phyloP scores from a whole-genome alignment of 2,113 vertebrate genomes.

The Xyrauchen texanus region DNA sequence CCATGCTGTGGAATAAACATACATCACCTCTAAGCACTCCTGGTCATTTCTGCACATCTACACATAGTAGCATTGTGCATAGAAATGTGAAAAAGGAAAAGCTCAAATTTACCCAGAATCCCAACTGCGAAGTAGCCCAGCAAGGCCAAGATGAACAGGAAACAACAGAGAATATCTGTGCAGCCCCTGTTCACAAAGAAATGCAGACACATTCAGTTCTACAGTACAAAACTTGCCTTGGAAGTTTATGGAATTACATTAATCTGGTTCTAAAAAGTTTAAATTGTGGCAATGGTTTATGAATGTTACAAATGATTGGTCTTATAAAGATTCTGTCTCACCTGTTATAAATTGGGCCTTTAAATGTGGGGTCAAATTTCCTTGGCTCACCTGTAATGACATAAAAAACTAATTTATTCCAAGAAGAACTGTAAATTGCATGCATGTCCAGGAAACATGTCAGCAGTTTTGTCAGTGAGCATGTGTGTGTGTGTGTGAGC shows the following conservation, averaged over 20 bases:
- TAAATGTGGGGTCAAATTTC: conserved; percentile 91
- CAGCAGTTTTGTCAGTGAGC: neutral
- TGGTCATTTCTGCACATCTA: neutral
- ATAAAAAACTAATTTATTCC: conserved; percentile 10
- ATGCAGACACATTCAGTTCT: conserved; percentile 10
- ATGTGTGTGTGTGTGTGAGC: no score
- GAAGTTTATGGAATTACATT: neutral
- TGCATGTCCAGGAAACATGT: neutral
- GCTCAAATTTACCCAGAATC: conserved; percentile 80
- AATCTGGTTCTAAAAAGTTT: neutral
- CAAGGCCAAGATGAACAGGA: conserved; percentile 84
- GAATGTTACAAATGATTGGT: no score
- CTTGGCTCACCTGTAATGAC: conserved; percentile 79
- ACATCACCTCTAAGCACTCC: no score
- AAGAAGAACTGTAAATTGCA: neutral
- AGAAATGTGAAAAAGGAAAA: neutral
- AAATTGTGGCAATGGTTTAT: no score
- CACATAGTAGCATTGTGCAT: neutral
- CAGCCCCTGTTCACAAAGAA: conserved; percentile 78
- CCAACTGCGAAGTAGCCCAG: conserved; percentile 87
- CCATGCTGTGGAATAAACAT: conserved; percentile 79
- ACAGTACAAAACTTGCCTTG: neutral
- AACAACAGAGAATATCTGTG: conserved; percentile 89
- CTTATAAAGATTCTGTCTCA: conserved; percentile 34
- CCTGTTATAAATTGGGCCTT: conserved; percentile 80